Conservation (phyloP, 2,797 vertebrate species). For the Muraenolepis orangiensis region DNA sequence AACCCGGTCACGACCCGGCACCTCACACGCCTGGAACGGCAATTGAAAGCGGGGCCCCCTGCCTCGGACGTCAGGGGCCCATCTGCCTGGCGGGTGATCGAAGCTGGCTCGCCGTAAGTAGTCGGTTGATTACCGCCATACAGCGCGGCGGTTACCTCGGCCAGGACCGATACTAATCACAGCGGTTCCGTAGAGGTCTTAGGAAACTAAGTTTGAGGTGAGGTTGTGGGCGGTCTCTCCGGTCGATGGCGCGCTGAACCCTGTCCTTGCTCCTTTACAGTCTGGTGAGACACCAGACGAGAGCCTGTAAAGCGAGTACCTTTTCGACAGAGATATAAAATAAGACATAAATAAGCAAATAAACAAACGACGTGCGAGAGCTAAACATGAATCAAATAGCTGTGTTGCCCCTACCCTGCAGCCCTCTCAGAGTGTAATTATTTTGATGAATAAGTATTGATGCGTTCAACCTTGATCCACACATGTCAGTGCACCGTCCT, state of each 20-base stretch:
- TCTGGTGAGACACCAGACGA: background rate
- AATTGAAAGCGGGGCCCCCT: background rate
- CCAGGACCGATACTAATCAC: background rate
- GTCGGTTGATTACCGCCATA: too few species aligned
- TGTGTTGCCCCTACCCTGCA: background rate
- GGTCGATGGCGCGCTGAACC: background rate
- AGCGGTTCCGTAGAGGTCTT: background rate
- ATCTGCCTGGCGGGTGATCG: background rate
- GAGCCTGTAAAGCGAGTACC: background rate
- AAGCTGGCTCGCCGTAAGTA: background rate
- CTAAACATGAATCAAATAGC: background rate
- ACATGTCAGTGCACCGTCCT: conserved; percentile 25
- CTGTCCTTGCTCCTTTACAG: background rate
- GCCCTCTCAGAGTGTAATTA: background rate
- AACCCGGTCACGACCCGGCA: background rate
- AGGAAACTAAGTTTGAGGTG: background rate
- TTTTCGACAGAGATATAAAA: background rate
- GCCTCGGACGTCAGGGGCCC: background rate
- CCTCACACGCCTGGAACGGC: background rate
- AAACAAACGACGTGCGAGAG: background rate
- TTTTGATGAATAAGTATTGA: background rate
- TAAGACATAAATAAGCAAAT: background rate
- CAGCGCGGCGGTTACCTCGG: background rate
- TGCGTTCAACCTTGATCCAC: background rate
- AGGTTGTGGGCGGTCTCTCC: background rate